Conservation (phyloP, 2,113 vertebrate species). For the Pedionomus torquatus region DNA sequence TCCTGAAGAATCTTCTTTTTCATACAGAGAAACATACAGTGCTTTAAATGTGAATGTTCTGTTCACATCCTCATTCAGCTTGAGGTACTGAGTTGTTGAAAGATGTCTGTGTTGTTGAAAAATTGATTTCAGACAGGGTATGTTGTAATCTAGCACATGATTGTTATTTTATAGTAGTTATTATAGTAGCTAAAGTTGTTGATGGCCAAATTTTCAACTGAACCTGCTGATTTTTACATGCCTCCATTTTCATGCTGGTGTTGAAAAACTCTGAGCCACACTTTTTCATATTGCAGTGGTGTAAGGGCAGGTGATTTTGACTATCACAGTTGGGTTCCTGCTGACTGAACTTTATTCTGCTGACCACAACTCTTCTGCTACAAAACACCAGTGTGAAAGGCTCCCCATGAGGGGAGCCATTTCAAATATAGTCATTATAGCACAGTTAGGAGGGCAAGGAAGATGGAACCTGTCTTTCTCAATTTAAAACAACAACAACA, state of each 20-base stretch:
- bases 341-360: not conserved
- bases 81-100: not conserved
- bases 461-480: not conserved
- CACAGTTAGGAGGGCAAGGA: not conserved
- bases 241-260: not conserved
- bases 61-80: not conserved
- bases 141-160: not conserved
- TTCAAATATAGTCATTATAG: not conserved
- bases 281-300: not conserved
- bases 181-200: not conserved
- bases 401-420: not conserved
- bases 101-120: not conserved
- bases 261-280: not conserved
- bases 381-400: not conserved
- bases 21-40: not conserved
- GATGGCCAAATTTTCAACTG: not conserved
- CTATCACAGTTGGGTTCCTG: not conserved
- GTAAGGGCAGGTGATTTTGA: not conserved
- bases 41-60: not conserved
- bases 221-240: not conserved
- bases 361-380: not conserved
- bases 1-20: not conserved
- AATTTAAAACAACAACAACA: not conserved
- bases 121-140: not conserved
- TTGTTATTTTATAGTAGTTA: not conserved